phyloP scores from a whole-genome alignment of 1,140 invertebrate species.

The Drosophila setifemur region DNA sequence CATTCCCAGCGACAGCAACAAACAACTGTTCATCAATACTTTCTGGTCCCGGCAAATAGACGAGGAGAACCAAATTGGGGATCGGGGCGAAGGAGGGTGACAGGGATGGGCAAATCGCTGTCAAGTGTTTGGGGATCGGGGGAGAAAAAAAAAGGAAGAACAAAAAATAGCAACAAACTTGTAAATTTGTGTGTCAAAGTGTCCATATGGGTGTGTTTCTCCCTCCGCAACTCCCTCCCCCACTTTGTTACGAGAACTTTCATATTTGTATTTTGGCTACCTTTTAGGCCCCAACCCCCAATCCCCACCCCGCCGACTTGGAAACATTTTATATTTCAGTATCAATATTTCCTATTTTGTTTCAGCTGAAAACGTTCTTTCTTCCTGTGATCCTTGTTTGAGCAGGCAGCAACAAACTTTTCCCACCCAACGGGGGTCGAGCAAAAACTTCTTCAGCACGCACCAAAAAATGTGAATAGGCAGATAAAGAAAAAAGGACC shows the following conservation, averaged over 20 bases:
- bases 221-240: not conserved
- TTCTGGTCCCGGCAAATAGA: conserved; percentile 58
- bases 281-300: conserved; percentile 28
- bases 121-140: conserved; percentile 30
- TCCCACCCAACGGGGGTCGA: not conserved
- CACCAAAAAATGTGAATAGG: conserved; percentile 42
- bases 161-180: conserved; percentile 62
- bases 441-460: conserved; percentile 49
- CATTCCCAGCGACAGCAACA: conserved; percentile 63
- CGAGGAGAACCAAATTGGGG: not conserved
- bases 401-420: conserved; percentile 47
- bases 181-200: conserved; percentile 76
- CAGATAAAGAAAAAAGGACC: conserved; percentile 12
- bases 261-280: conserved; percentile 71
- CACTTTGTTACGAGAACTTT: conserved; percentile 41
- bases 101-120: conserved; percentile 6
- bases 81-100: not conserved
- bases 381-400: conserved; percentile 46
- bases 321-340: conserved; percentile 66
- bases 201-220: conserved; percentile 28
- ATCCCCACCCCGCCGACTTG: conserved; percentile 2
- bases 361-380: conserved; percentile 16
- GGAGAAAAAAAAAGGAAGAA: not conserved
- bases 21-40: conserved; percentile 79
- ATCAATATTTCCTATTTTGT: conserved; percentile 71